Evolutionary conservation across 1,140 invertebrate species (phyloP).

Genomic region (Uloborus diversus): DNA sequence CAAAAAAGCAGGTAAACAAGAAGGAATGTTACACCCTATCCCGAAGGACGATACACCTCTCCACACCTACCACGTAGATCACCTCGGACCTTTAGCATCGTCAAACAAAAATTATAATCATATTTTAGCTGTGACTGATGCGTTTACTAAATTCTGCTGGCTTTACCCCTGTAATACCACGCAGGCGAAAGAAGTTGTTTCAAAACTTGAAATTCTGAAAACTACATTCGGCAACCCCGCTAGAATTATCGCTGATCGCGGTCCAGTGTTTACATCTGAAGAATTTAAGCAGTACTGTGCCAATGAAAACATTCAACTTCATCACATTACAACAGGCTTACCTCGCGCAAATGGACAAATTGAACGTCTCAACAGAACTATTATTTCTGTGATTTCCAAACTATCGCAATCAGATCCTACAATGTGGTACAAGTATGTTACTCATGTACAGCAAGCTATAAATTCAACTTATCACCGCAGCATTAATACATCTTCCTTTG

Average conservation of each 20-base stretch:
- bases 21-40: not conserved
- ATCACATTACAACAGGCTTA: not conserved
- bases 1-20: not conserved
- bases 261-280: not conserved
- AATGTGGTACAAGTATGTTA: conserved; percentile 4
- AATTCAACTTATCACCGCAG: no score
- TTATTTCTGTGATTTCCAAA: not conserved
- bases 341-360: not conserved
- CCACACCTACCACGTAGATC: not conserved
- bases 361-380: not conserved
- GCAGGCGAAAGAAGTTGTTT: not conserved
- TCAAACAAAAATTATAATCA: not conserved
- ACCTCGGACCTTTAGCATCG: not conserved
- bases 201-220: no score
- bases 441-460: no score
- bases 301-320: not conserved
- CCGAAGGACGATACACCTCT: not conserved
- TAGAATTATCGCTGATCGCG: not conserved
- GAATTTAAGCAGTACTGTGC: not conserved
- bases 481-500: no score
- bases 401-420: not conserved
- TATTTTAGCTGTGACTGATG: not conserved
- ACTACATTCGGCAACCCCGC: not conserved
- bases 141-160: not conserved
- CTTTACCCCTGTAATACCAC: not conserved